Base-by-base conservation (phyloP, 2,113 vertebrate genomes). In the Oncorhynchus keta region DNA sequence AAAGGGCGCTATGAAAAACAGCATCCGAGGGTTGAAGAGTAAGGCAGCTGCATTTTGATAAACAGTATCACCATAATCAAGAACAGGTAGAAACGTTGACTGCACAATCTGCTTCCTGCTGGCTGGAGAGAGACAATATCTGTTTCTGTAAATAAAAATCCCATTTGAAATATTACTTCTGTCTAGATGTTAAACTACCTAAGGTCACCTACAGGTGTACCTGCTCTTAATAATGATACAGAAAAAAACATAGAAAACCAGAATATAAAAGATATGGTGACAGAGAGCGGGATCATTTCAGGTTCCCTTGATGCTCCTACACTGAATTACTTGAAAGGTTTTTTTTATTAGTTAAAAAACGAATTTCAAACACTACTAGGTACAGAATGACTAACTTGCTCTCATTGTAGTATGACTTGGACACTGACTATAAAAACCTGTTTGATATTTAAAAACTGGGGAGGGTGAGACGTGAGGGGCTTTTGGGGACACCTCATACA, bases 241-340 rank as follows among this genome's bases (percentile, higher is more conserved):
- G 9, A 20, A 14, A 20, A 6, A 64, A 26, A 64, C 22, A n/a
- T 26, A 11, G 22, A 64, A n/a, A 64, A 64, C 22, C 11, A 64
- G 22, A 20, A 57, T 57, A 57, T 4, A 57, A 20, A 57, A 57
- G 4, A 20, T 20, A 20, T 45, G 62, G 66, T 13, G 45, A 49
- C 3, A 55, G 16, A 76, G 49, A 77, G 28, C 48, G 45, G 77
- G 62, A 76, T 84, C 35, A 70, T 20, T 20, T 14, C 55, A 18
- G 55, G 55, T 57, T 57, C 55, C 55, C 55, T 18, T 14, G 16
- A 57, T 57, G 16, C 4, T 18, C 55, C 3, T 20, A 57, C 55
- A 20, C 16, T 57, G 55, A 57, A 57, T 20, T 57, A 57, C 55
- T 45, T 18, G 55, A 57, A 57, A 3, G 14, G 18, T 16, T 16